Base-by-base conservation (phyloP, 2,797 vertebrate species). In the Coregonus sp. region DNA sequence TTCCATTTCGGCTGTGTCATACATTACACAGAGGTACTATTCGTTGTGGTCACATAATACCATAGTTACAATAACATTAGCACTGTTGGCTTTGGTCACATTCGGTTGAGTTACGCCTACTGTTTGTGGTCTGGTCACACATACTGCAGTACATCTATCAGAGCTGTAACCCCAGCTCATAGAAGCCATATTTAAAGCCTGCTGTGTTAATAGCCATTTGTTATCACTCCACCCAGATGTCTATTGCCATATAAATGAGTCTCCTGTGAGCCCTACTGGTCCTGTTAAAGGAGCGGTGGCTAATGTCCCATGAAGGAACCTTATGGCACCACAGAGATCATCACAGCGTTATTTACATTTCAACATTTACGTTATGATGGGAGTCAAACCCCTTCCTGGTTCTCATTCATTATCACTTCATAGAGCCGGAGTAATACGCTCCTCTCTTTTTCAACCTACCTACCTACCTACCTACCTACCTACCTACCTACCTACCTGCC, bases 181-280 rank as follows among this genome's bases (percentile, higher is more conserved):
- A 56, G 63, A 47, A 68, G 59, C 61, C 54, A 12, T 78, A 94
- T 94, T 96, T 95, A 93, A 94, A 92, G 92, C 93, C 89, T 89
- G 87, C 94, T 93, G 92, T 94, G 94, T 95, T 95, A 95, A 92
- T 93, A 92, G 93, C 93, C 92, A 91, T 94, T 94, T 93, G 94
- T 92, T 94, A 95, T 95, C 94, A 90, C 92, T 93, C 91, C 93
- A 90, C 94, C 92, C 95, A 95, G 95, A 95, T 95, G 95, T 94
- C 92, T 92, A 93, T 82, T 92, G 94, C 93, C 93, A 93, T 94
- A 94, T 95, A 94, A 94, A 94, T 93, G 92, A 93, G 92, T 94
- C 93, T 94, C 92, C 73, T 86, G 91, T 88, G 92, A 93, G 93
- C 89, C 89, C 93, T 92, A 92, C 91, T 93, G 91, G 94, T 93